Conservation (phyloP, 2,113 vertebrate species). For the Ammodytes dubius region DNA sequence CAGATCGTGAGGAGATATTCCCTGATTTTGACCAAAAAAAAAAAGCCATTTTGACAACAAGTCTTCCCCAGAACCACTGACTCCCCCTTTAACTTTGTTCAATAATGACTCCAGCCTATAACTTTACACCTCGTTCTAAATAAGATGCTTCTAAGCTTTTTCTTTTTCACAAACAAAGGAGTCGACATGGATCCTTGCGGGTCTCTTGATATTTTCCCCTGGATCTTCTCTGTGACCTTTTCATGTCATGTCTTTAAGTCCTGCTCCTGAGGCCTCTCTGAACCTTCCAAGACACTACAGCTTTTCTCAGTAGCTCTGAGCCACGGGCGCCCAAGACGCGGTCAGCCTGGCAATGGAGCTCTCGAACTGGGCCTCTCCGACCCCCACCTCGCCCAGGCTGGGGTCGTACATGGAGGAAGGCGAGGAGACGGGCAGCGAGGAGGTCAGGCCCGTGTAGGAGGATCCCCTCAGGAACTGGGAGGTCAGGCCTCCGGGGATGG, state of each 20-base stretch:
- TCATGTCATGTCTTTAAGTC: constrained; percentile 15
- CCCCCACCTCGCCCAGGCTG: constrained; percentile 79
- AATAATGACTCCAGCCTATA: neutral
- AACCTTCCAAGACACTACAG: neutral
- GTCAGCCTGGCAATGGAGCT: constrained; percentile 86
- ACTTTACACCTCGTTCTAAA: neutral
- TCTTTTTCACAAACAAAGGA: constrained; percentile 26
- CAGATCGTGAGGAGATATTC: too few species aligned
- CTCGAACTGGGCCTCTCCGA: constrained; percentile 86
- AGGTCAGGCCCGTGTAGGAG: constrained; percentile 85
- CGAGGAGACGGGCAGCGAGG: constrained; percentile 85
- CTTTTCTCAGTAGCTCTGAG: constrained; percentile 84
- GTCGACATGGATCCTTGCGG: constrained; percentile 3
- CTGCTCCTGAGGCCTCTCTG: neutral
- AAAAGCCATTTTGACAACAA: too few species aligned
- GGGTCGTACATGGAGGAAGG: constrained; percentile 86
- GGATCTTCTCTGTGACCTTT: neutral
- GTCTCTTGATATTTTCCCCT: constrained; percentile 10
- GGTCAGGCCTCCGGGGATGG: constrained; percentile 81
- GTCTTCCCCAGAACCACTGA: too few species aligned
- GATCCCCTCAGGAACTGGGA: constrained; percentile 86
- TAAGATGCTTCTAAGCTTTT: constrained; percentile 8
- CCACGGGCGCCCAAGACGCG: constrained; percentile 85
- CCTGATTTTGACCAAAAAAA: too few species aligned
- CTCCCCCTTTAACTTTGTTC: neutral